Base-by-base conservation (phyloP, 2,888 invertebrate genomes). In the Vanessa cardui region DNA sequence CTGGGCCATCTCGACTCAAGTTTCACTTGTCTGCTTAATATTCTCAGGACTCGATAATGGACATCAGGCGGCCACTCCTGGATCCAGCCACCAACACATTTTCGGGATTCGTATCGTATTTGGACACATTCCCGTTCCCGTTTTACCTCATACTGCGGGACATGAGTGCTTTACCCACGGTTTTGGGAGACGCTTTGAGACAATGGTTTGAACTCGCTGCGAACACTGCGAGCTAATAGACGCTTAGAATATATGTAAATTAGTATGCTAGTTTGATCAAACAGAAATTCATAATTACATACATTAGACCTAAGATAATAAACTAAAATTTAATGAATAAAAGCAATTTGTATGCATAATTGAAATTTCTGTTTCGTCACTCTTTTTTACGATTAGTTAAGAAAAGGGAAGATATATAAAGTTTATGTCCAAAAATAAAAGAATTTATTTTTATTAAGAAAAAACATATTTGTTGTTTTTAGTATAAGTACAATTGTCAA, bases 151-250 rank as follows among this genome's bases (percentile, higher is more conserved):
- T 99, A 78, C 94, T 99, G 39, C 92, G 98, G 68, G 98, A 99
- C 82, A 95, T 99, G 78, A 95, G 95, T 71, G 95, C 96, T 33
- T 89, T 99, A 68, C 99, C 99, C 0, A 94, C 95, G 46, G 97
- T 99, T 1, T 93, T 99, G 39, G 98, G 99, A 77, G 99, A 99
- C 85, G 99, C 99, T 0, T 93, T 99, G 71, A 92, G 99, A 68
- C 99, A 99, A 83, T 99, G 99, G 99, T 99, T 99, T 86, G 99
- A 99, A 93, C 92, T 99, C 70, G 97, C 99, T 16, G 96, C 96
- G 20, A 95, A 94, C 83, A 93, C 89, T 63, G 74, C 81, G 18
- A 84, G 80, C 59, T 90, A 81, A 76, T 69, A 47, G 18, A 46
- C 8, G 20, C 5, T 54, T 7, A 54, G 2, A 31, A 18, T 31